Conservation (phyloP, 2,888 invertebrate species). For the Caenorhabditis sinica region DNA sequence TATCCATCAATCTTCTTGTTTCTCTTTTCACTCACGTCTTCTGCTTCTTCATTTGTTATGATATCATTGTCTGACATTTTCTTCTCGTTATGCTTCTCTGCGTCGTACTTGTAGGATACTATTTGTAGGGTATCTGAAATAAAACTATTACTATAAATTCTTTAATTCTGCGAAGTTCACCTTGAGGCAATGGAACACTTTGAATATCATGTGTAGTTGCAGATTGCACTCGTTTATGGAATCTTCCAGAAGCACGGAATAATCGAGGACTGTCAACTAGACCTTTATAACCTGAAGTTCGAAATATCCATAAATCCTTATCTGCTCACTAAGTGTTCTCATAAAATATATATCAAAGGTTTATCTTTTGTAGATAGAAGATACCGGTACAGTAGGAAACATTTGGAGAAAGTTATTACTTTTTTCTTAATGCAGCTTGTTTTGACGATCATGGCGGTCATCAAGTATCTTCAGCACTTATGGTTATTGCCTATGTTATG, state of each 20-base stretch:
- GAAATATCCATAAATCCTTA: slow-evolving; percentile 4
- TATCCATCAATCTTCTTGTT: neutral
- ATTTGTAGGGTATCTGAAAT: slow-evolving; percentile 65
- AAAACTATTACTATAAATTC: neutral
- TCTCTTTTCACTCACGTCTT: slow-evolving; percentile 61
- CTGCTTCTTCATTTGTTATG: slow-evolving; percentile 65
- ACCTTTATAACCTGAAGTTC: slow-evolving; percentile 53
- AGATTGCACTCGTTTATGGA: slow-evolving; percentile 67
- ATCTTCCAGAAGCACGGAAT: slow-evolving; percentile 65
- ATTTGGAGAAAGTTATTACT: slow-evolving; percentile 30
- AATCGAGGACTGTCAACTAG: slow-evolving; percentile 60
- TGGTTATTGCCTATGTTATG: slow-evolving; percentile 12
- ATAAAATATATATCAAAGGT: neutral
- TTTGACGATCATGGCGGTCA: slow-evolving; percentile 21
- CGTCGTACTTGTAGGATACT: slow-evolving; percentile 70
- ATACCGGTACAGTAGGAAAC: neutral
- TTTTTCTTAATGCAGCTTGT: slow-evolving; percentile 20
- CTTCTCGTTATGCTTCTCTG: slow-evolving; percentile 72
- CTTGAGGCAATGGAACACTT: slow-evolving; percentile 65
- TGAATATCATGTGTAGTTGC: slow-evolving; percentile 69
- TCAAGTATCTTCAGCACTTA: slow-evolving; percentile 33
- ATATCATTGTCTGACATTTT: slow-evolving; percentile 69
- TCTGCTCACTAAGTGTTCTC: no score
- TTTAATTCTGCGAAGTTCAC: neutral
- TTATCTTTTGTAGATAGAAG: no score